Base-by-base conservation (phyloP, 1,140 invertebrate genomes). In the Samia ricini region DNA sequence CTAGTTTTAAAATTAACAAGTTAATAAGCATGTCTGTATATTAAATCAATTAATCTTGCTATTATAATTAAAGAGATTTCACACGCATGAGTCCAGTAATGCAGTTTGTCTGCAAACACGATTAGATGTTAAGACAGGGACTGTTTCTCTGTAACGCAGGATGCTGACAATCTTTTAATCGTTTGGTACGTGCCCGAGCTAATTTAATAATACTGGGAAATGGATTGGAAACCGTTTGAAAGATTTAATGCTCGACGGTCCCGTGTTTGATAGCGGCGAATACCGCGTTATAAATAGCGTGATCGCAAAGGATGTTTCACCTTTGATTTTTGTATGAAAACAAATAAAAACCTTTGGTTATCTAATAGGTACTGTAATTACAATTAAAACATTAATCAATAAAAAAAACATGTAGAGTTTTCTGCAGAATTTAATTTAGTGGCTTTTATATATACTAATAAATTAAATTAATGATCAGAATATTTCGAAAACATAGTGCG, bases 181-280 rank as follows among this genome's bases (percentile, higher is more conserved):
- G 33, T 42, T 42, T 15, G 33, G 33, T 42, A 42, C 33, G 33
- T 42, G 33, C n/a, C 12, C 33, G 33, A 42, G 33, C 12, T 42
- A 42, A 42, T 42, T 42, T 42, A 42, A 42, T 42, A 42, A 42
- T 42, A 42, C 33, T 42, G 33, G 33, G 33, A 42, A 42, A 42
- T 42, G 33, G 33, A 42, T 42, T 42, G 33, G 33, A 12, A 42
- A 42, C 33, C 33, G 33, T 42, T n/a, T 42, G 33, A 42, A 42
- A 42, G 33, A 42, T 42, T 42, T 42, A 42, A 42, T 42, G 33
- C 33, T 15, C 33, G 7, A 3, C 33, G 33, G n/a, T 42, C 33
- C 33, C 33, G 33, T 26, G 26, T 42, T 42, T 42, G 33, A 42
- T 42, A 42, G 33, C 33, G 12, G 33, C 33, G 15, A 42, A 42